Percentiles rank a stretch among this genome's conserved stretches.
Conservation (phyloP, 2,888 invertebrate species). For the Cheilosia soror region DNA sequence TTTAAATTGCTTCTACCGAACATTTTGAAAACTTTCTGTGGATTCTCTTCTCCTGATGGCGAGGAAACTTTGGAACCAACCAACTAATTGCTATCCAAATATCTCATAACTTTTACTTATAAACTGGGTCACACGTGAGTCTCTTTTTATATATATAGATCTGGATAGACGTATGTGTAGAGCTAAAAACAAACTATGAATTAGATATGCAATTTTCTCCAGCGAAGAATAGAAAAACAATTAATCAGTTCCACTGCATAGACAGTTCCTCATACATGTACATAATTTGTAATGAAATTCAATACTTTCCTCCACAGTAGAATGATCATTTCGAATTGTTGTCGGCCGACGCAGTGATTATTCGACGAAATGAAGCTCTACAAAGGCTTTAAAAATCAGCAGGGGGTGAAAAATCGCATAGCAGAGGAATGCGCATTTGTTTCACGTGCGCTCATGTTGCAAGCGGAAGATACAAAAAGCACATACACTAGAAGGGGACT, state of each 20-base stretch:
- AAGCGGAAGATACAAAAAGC: conserved; percentile 24
- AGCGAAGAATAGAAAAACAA: conserved; percentile 30
- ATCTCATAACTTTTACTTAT: no score
- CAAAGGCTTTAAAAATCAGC: conserved; percentile 19
- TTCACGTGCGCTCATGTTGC: conserved; percentile 35
- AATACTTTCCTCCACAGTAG: conserved; percentile 64
- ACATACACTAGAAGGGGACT: background rate
- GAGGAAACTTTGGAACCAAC: no score
- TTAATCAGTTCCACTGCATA: conserved; percentile 57
- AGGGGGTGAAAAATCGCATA: conserved; percentile 8
- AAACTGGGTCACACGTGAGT: no score
- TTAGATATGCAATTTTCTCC: conserved; percentile 32
- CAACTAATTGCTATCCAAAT: no score
- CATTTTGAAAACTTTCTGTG: no score
- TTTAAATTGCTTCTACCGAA: no score
- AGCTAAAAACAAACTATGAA: no score
- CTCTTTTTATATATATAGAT: no score
- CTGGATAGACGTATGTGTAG: no score
- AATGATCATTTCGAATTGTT: conserved; percentile 41
- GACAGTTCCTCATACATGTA: conserved; percentile 17
- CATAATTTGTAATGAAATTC: conserved; percentile 37
- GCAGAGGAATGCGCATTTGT: conserved; percentile 24
- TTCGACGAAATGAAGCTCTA: conserved; percentile 56
- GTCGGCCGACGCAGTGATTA: conserved; percentile 38
- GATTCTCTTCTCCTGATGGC: no score